These are phyloP conservation scores for Campylomormyrus numenius DNA, from an alignment of 2,113 vertebrate genomes.

Conservation along the genomic window DNA sequence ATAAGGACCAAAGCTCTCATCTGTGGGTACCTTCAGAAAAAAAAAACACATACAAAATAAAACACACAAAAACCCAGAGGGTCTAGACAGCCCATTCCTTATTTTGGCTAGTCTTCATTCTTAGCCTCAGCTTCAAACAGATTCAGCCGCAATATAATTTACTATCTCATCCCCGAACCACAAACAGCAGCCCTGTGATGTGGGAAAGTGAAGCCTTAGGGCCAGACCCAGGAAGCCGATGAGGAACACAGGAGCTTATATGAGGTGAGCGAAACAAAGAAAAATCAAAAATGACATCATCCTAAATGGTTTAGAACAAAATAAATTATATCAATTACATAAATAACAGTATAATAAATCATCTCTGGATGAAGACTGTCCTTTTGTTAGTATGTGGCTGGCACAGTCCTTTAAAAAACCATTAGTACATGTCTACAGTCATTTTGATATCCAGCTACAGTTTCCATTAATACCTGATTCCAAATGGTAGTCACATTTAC, in stretches of 20 bases:
- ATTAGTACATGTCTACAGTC: background rate
- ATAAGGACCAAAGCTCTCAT: background rate
- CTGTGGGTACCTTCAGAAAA: background rate
- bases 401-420: background rate
- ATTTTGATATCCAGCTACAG: background rate
- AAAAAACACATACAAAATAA: background rate
- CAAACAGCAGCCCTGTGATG: background rate
- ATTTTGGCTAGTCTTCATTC: background rate
- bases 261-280: background rate
- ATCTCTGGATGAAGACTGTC: background rate
- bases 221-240: background rate
- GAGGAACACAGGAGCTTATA: background rate
- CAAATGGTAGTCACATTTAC: background rate
- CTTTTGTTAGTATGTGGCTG: background rate
- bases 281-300: background rate
- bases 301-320: background rate
- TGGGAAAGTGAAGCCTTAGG: background rate
- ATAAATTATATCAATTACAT: background rate
- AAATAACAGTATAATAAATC: background rate
- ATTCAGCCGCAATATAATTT: conserved; percentile 1
- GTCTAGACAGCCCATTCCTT: background rate
- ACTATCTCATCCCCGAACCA: background rate
- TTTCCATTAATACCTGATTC: background rate
- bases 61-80: background rate
- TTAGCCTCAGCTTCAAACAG: background rate